Evolutionary conservation across 2,888 invertebrate genomes (phyloP), one percentile per base, ranked within the genome.

Genomic region (Synergus itoensis): DNA sequence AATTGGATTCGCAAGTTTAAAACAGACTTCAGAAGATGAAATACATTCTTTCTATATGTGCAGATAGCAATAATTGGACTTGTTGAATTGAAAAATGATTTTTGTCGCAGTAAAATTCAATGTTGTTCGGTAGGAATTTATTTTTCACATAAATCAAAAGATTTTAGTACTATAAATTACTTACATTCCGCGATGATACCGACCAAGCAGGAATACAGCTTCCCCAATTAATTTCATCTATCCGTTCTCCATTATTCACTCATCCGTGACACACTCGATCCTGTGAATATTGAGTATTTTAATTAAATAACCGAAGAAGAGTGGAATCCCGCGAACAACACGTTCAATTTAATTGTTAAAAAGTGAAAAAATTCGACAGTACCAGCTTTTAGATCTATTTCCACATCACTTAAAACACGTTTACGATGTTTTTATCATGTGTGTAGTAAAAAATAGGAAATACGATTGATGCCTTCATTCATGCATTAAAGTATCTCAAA

Each of bases 201-300:
- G 40, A 73, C 53, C 53, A 73, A 8, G 53, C 73, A 73, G 53
- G 53, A 73, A 73, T 73, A 73, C 53, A 53, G 53, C 53, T 73
- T 57, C 53, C 73, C 73, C 40, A 73, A 73, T 73, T 73, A 73
- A 73, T 73, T 73, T 53, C 73, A 73, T 53, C 48, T 73, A 73
- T 73, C 73, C 73, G 73, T 73, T 73, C 73, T 73, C 73, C 73
- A 73, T 73, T 73, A 73, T 73, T 73, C 53, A 73, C 53, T 73
- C 73, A 73, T 73, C 53, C 36, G 48, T 40, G 73, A 73, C 73
- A 53, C 11, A n/a, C 48, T 53, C 40, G 53, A 73, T 28, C 36
- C 73, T n/a, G 36, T 53, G 73, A 53, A 73, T 73, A 73, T 73
- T 73, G 73, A 73, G 36, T 73, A 73, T 73, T 73, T 73, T 73